A percentile compares a stretch with the other conserved stretches of the same genome.
These are phyloP conservation scores for Empidonax alnorum DNA, from an alignment of 2,113 vertebrate species.

Conservation along the genomic window DNA sequence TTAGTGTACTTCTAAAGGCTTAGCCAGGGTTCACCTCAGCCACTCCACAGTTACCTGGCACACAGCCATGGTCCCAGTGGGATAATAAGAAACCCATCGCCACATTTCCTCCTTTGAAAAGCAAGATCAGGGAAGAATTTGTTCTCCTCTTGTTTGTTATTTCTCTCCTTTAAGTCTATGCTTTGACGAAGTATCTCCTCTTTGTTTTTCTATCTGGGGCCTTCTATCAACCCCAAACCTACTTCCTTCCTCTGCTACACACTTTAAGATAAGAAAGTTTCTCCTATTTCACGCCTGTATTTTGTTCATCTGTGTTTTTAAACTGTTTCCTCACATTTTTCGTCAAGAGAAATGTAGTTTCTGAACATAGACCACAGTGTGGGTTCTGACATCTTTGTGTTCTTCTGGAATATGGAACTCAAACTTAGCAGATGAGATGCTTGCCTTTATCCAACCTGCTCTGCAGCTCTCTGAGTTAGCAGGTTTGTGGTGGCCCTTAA, in stretches of 20 bases:
- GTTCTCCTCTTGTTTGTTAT: not conserved
- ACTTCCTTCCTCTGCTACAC: not conserved
- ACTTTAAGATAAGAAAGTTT: not conserved
- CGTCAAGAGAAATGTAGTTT: not conserved
- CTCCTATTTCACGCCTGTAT: not conserved
- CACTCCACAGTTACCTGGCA: not conserved
- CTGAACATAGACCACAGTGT: not conserved
- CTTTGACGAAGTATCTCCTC: not conserved
- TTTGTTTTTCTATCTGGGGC: not conserved
- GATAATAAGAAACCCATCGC: rapidly evolving
- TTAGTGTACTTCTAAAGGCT: slow-evolving; percentile 21
- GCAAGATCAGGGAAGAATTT: not conserved
- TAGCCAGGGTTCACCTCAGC: slow-evolving; percentile 42
- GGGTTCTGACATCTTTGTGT: not conserved
- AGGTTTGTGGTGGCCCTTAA: not conserved
- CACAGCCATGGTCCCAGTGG: not conserved
- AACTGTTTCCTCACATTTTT: not conserved
- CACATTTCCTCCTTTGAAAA: not conserved
- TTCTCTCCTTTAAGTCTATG: not conserved
- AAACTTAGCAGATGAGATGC: not conserved
- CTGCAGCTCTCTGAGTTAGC: not conserved
- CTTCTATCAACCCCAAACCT: not conserved
- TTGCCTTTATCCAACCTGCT: not conserved
- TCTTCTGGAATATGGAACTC: not conserved
- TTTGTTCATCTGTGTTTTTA: not conserved